A percentile compares a stretch with the other conserved stretches of the same genome.
Conservation (phyloP, 2,113 vertebrate genomes). For the Helogale parvula region DNA sequence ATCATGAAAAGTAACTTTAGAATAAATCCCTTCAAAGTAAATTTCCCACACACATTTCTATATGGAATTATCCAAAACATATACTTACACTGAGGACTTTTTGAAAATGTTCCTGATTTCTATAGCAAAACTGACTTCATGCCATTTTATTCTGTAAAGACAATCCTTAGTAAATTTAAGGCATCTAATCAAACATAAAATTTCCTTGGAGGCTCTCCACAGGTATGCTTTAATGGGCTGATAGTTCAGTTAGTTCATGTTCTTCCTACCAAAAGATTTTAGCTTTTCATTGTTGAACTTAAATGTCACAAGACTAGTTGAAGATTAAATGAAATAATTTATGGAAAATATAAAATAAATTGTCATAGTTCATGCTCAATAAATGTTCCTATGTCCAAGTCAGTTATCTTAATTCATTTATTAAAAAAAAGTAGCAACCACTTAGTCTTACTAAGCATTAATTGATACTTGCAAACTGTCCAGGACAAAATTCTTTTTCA, state of each 20-base stretch:
- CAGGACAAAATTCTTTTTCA: neutral
- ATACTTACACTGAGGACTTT: neutral
- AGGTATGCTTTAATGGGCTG: neutral
- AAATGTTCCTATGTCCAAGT: neutral
- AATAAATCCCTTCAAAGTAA: slow-evolving; percentile 12
- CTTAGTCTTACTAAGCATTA: neutral
- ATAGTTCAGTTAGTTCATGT: neutral
- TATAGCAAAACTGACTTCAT: neutral
- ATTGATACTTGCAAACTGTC: neutral
- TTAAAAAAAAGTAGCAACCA: neutral
- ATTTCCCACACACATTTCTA: neutral
- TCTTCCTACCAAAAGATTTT: neutral
- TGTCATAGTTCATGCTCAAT: neutral
- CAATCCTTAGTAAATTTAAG: neutral
- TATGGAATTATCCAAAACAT: neutral
- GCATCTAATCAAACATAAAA: neutral
- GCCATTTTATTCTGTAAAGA: neutral
- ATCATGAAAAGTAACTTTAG: neutral
- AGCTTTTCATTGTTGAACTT: neutral
- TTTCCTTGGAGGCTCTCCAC: neutral
- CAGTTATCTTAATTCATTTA: neutral
- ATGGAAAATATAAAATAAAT: neutral
- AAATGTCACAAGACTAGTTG: neutral
- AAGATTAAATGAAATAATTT: neutral
- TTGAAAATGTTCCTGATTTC: neutral